Percentiles rank a stretch among this genome's conserved stretches.
These are phyloP conservation scores for Nematolebias whitei DNA, from an alignment of 2,113 vertebrate species.

Conservation along the genomic window DNA sequence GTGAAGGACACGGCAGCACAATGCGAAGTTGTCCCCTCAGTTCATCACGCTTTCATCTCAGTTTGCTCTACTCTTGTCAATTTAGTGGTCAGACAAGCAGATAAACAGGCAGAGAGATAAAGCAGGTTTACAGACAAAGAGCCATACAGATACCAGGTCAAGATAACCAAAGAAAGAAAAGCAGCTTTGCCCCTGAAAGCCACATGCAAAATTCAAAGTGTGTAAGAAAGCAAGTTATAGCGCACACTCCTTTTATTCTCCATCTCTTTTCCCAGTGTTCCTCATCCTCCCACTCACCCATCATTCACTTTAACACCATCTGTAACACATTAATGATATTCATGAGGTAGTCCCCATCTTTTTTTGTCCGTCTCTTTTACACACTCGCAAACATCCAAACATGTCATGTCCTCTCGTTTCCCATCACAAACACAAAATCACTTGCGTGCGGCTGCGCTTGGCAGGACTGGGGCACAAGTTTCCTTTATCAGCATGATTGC, in stretches of 20 bases:
- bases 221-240: not conserved
- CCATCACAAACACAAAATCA: not conserved
- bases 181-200: not conserved
- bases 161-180: slow-evolving; percentile 31
- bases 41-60: slow-evolving; percentile 43
- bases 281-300: not conserved
- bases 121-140: slow-evolving; percentile 40
- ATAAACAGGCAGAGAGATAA: slow-evolving; percentile 39
- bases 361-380: slow-evolving; percentile 33
- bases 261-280: slow-evolving; percentile 7
- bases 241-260: slow-evolving; percentile 15
- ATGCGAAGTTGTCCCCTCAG: slow-evolving; percentile 21
- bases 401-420: slow-evolving; percentile 12
- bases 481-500: slow-evolving; percentile 33
- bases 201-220: slow-evolving; percentile 10
- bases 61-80: slow-evolving; percentile 41
- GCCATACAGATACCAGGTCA: slow-evolving; percentile 14
- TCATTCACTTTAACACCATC: slow-evolving; percentile 22
- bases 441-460: slow-evolving; percentile 24
- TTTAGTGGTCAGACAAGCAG: slow-evolving; percentile 37
- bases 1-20: slow-evolving; percentile 52
- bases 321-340: slow-evolving; percentile 60
- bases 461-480: slow-evolving; percentile 29
- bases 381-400: slow-evolving; percentile 44
- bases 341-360: slow-evolving; percentile 46